These are phyloP conservation scores for Kryptolebias ocellatus DNA, from an alignment of 2,797 vertebrate species.

Conservation along the genomic window DNA sequence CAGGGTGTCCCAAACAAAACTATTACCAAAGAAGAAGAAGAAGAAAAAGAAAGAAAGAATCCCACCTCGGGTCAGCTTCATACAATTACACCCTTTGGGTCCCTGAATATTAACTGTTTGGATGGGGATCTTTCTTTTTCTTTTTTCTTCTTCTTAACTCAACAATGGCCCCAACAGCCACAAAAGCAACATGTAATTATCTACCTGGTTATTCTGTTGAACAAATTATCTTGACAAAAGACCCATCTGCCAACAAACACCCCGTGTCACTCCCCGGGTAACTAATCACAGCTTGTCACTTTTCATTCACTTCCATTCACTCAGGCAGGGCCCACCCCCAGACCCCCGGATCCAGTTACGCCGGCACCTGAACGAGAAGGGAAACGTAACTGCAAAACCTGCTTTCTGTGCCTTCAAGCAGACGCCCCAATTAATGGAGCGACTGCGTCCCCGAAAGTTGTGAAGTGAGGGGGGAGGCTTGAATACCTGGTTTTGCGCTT, in stretches of 20 bases:
- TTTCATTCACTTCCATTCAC: constrained; percentile 71
- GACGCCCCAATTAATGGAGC: too few species aligned
- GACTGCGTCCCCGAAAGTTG: too few species aligned
- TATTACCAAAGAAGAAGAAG: not conserved
- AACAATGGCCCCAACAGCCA: constrained; percentile 63
- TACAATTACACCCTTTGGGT: constrained; percentile 41
- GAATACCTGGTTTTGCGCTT: too few species aligned
- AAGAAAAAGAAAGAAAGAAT: constrained; percentile 11
- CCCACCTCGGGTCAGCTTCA: constrained; percentile 48
- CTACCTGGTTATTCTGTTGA: constrained; percentile 79
- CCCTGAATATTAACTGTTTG: constrained; percentile 54
- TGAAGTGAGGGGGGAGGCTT: too few species aligned
- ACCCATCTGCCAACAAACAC: constrained; percentile 82
- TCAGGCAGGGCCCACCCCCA: constrained; percentile 7
- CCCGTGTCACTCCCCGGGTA: constrained; percentile 53
- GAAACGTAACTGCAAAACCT: constrained; percentile 30
- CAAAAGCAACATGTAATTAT: constrained; percentile 74
- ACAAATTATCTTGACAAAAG: constrained; percentile 79
- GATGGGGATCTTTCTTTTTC: constrained; percentile 30
- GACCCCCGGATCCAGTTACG: constrained; percentile 74
- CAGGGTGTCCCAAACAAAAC: constrained; percentile 11
- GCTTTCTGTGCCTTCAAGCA: not conserved
- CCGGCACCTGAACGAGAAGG: constrained; percentile 63
- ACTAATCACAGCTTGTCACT: constrained; percentile 81
- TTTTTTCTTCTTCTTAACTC: constrained; percentile 46